Evolutionary conservation across 2,888 invertebrate genomes (phyloP).

Genomic region (Osmoderma eremita): DNA sequence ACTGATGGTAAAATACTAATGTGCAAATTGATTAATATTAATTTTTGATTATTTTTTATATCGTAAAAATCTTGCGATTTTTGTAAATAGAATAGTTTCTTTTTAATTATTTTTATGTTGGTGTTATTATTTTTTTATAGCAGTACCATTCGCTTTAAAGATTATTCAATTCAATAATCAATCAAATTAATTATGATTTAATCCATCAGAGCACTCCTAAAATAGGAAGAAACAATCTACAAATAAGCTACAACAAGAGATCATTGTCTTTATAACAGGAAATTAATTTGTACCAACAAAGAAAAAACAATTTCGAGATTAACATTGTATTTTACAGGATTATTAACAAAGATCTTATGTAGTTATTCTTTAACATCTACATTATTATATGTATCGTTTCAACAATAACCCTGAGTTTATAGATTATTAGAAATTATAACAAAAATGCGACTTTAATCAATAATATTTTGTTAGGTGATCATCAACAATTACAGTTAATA

Average conservation of each 20-base stretch:
- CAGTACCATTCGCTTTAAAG: not conserved
- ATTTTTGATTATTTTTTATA: not conserved
- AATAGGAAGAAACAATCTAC: no score
- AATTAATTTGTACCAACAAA: not conserved
- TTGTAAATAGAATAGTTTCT: constrained; percentile 1
- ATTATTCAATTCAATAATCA: not conserved
- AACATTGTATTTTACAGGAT: not conserved
- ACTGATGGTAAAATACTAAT: constrained; percentile 10
- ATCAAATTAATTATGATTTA: no score
- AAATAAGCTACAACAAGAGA: no score
- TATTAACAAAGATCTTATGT: not conserved
- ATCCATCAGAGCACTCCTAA: no score
- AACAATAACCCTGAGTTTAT: constrained; percentile 36
- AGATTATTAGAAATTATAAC: constrained; percentile 17
- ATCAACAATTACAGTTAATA: not conserved
- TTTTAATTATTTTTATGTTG: constrained; percentile 4
- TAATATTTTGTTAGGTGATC: not conserved
- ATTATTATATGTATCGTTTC: not conserved
- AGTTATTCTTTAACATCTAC: constrained; percentile 5
- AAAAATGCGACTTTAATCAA: constrained; percentile 6
- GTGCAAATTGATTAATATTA: not conserved
- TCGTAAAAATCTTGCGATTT: not conserved
- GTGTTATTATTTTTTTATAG: no score
- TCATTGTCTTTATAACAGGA: not conserved
- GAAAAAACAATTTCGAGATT: constrained; percentile 5